Conservation (phyloP, 2,113 vertebrate genomes). For the Python bivittatus region DNA sequence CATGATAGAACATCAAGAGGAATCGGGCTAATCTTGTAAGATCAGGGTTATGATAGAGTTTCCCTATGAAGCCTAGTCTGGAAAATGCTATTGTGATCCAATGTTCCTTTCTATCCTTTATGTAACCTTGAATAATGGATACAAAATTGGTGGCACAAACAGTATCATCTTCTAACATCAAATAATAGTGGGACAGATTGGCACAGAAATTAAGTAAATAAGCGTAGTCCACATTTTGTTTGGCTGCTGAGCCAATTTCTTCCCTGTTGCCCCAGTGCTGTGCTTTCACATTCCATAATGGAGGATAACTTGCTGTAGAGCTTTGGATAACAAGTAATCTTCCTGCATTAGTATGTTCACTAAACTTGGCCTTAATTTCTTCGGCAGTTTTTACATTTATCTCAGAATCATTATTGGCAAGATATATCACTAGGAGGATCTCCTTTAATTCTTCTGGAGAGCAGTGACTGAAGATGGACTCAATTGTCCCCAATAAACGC, state of each 20-base stretch:
- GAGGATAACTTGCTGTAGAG: background rate
- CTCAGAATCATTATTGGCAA: slow-evolving; percentile 29
- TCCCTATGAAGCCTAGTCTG: slow-evolving; percentile 29
- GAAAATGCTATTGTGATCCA: slow-evolving; percentile 23
- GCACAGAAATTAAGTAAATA: slow-evolving; percentile 31
- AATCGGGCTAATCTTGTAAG: background rate
- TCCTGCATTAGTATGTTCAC: background rate
- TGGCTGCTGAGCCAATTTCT: background rate
- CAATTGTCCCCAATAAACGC: slow-evolving; percentile 41
- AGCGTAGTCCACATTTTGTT: slow-evolving; percentile 30
- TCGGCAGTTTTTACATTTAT: slow-evolving; percentile 21
- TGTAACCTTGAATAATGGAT: background rate
- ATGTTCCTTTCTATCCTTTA: background rate
- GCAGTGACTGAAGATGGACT: slow-evolving; percentile 43
- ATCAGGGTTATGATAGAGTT: background rate
- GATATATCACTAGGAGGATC: slow-evolving; percentile 41
- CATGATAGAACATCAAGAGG: slow-evolving; percentile 8
- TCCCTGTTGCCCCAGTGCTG: background rate
- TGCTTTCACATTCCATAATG: background rate
- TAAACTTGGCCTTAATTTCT: slow-evolving; percentile 20
- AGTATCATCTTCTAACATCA: slow-evolving; percentile 13
- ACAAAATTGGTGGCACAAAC: slow-evolving; percentile 30
- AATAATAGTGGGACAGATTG: background rate
- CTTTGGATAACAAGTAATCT: slow-evolving; percentile 20
- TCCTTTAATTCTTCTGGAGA: slow-evolving; percentile 21